Percentiles rank a stretch among this genome's conserved stretches.
phyloP scores from a whole-genome alignment of 2,797 vertebrate genomes.

The Acrossocheilus fasciatus region DNA sequence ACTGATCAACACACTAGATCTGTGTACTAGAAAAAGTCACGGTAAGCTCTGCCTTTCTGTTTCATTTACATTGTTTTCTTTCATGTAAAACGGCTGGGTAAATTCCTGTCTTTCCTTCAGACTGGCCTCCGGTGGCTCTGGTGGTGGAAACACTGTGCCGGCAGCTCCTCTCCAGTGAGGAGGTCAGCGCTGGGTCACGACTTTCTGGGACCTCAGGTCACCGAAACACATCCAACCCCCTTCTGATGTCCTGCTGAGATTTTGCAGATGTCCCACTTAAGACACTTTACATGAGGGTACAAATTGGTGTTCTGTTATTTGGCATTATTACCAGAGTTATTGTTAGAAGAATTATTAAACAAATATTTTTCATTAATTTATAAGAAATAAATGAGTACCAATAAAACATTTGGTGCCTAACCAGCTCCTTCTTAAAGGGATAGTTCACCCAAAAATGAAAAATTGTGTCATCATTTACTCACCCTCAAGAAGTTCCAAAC shows the following conservation, averaged over 20 bases:
- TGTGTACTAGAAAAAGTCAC: conserved; percentile 65
- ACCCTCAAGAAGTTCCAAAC: too few species aligned
- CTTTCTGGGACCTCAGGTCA: conserved; percentile 36
- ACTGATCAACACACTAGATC: conserved; percentile 73
- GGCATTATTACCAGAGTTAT: not conserved
- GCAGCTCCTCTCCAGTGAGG: conserved; percentile 56
- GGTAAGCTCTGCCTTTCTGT: conserved; percentile 59
- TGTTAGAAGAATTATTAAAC: not conserved
- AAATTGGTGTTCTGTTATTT: not conserved
- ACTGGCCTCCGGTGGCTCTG: conserved; percentile 46
- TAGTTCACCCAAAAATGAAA: too few species aligned
- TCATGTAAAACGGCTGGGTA: not conserved
- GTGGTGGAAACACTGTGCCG: conserved; percentile 61
- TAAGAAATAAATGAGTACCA: not conserved
- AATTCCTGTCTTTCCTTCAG: conserved; percentile 33
- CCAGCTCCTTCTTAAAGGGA: not conserved
- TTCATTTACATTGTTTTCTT: not conserved
- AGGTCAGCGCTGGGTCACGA: conserved; percentile 20
- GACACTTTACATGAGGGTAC: not conserved
- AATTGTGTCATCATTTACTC: too few species aligned
- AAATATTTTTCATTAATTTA: not conserved
- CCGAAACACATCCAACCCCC: conserved; percentile 46
- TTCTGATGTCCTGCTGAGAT: conserved; percentile 64
- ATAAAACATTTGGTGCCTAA: not conserved
- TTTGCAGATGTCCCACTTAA: conserved; percentile 1